Evolutionary conservation across 2,797 vertebrate species (phyloP).

Genomic region (Hemibagrus guttatus): DNA sequence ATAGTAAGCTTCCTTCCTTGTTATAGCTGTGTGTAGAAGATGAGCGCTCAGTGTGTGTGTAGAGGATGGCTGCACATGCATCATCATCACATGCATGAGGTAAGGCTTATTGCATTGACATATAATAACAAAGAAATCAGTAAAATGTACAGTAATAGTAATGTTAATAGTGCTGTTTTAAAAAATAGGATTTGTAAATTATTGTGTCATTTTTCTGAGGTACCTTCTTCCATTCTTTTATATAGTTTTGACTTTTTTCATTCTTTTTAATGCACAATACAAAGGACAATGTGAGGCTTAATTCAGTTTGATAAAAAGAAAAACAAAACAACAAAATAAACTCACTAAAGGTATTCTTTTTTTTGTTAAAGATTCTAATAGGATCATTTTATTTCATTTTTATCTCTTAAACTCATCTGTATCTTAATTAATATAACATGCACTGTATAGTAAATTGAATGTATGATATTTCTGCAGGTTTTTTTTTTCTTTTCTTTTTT

Average conservation of each 20-base stretch:
- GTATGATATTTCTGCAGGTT: background rate
- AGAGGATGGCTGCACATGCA: constrained; percentile 39
- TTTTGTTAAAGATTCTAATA: background rate
- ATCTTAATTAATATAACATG: background rate
- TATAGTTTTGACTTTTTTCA: background rate
- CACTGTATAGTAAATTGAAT: background rate
- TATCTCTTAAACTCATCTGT: background rate
- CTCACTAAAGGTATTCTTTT: background rate
- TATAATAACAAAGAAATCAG: background rate
- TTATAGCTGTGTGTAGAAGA: constrained; percentile 30
- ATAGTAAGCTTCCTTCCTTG: constrained; percentile 68
- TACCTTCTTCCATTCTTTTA: background rate
- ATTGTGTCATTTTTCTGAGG: background rate
- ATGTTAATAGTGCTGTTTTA: background rate
- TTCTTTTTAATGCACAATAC: background rate
- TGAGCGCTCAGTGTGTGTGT: constrained; percentile 37
- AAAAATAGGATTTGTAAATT: background rate
- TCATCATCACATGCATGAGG: constrained; percentile 49
- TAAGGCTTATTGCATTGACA: constrained; percentile 27
- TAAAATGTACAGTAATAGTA: background rate
- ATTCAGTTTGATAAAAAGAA: background rate
- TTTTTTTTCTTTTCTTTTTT: too few relatives aligned
- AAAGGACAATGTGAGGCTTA: background rate
- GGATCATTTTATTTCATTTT: background rate
- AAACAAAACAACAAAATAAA: background rate